Percentiles rank a stretch among this genome's conserved stretches.
Conservation (phyloP, 2,113 vertebrate genomes). For the Oxygymnocypris stewartii region DNA sequence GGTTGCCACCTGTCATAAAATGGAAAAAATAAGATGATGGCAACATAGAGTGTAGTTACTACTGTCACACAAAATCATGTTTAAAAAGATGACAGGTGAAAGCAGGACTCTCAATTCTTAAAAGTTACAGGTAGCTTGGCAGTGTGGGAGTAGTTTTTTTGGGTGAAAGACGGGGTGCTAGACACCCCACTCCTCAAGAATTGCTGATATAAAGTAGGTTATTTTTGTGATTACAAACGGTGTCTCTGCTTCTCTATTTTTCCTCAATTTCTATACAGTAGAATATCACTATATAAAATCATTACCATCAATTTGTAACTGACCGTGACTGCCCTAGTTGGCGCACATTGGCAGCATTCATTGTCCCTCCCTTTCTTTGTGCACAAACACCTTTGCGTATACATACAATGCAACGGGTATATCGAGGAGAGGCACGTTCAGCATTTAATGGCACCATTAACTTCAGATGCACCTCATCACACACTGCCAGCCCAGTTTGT, state of each 20-base stretch:
- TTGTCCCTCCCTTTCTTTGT: not conserved
- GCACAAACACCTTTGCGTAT: not conserved
- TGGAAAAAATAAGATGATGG: not conserved
- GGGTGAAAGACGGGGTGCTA: too few relatives aligned
- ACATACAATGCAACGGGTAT: not conserved
- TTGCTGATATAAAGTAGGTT: not conserved
- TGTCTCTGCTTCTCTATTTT: not conserved
- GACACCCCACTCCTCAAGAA: too few relatives aligned
- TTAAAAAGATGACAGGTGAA: not conserved
- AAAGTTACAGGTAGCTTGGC: not conserved
- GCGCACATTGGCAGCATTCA: not conserved
- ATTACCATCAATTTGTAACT: not conserved
- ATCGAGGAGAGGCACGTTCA: not conserved
- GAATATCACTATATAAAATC: not conserved
- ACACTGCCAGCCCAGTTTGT: not conserved
- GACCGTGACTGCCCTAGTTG: not conserved
- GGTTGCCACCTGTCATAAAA: not conserved
- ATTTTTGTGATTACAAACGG: not conserved
- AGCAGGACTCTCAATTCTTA: not conserved
- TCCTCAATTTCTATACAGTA: not conserved
- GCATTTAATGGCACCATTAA: conserved; percentile 16
- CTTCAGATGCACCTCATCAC: conserved; percentile 8
- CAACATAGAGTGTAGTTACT: not conserved
- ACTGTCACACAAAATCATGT: not conserved
- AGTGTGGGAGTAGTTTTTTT: too few relatives aligned